Percentiles rank a stretch among this genome's conserved stretches.
phyloP scores from a whole-genome alignment of 2,797 vertebrate species.

The Etheostoma perlongum region DNA sequence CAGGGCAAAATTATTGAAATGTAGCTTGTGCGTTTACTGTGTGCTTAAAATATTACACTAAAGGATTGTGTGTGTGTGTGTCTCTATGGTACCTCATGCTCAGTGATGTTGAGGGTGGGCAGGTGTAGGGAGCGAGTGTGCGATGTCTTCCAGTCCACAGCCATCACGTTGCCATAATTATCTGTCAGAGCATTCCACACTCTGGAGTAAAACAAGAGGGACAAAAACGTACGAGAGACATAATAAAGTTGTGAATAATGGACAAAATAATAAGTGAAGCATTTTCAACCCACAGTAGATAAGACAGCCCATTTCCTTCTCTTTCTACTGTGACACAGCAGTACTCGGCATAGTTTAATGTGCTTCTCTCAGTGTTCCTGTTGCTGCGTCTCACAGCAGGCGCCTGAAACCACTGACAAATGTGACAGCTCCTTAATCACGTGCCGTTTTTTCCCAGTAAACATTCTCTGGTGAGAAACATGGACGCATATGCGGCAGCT shows the following conservation, averaged over 20 bases:
- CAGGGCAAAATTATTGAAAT: not conserved
- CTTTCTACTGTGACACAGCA: slow-evolving; percentile 59
- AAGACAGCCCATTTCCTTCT: slow-evolving; percentile 36
- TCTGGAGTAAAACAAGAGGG: slow-evolving; percentile 74
- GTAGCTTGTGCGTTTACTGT: not conserved
- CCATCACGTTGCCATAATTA: slow-evolving; percentile 98
- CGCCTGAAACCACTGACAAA: slow-evolving; percentile 1
- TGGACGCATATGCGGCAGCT: not conserved
- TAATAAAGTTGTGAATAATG: not conserved
- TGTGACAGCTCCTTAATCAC: not conserved
- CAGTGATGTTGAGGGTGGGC: slow-evolving; percentile 92
- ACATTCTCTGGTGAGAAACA: slow-evolving; percentile 11
- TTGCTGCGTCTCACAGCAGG: slow-evolving; percentile 22
- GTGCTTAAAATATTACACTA: not conserved
- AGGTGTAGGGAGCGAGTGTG: slow-evolving; percentile 94
- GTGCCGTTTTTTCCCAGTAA: not conserved
- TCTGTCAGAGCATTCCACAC: slow-evolving; percentile 98
- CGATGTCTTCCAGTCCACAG: slow-evolving; percentile 99
- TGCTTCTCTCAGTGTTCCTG: slow-evolving; percentile 30
- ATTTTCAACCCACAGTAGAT: not conserved
- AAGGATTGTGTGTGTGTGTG: not conserved
- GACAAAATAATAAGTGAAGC: not conserved
- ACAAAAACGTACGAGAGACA: not conserved
- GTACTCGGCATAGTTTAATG: slow-evolving; percentile 12
- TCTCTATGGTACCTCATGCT: slow-evolving; percentile 84